These are phyloP conservation scores for Heteractis magnifica DNA, from an alignment of 92 coral and sea anemone genomes.

Conservation along the genomic window DNA sequence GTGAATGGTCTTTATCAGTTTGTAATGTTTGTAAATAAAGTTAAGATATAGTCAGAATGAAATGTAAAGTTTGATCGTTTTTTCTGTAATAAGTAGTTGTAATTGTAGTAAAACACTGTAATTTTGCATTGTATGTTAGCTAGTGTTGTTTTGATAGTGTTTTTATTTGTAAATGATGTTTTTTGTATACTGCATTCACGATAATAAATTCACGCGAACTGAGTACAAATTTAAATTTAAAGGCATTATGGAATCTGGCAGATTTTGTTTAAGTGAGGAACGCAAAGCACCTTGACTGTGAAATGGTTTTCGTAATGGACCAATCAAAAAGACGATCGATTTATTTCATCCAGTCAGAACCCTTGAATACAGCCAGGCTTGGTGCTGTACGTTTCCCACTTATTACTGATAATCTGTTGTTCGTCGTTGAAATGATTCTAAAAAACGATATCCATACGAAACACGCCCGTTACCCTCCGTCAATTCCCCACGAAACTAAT, in stretches of 20 bases:
- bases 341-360: not conserved
- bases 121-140: not conserved
- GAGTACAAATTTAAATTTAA: not conserved
- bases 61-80: not conserved
- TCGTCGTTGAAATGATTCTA: too few relatives aligned
- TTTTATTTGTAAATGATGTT: not conserved
- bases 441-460: too few relatives aligned
- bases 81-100: slow-evolving; percentile 5
- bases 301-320: not conserved
- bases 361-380: not conserved
- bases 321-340: not conserved
- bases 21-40: not conserved
- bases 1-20: not conserved
- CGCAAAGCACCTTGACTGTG: not conserved
- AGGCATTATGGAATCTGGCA: not conserved
- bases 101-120: not conserved
- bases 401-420: too few relatives aligned
- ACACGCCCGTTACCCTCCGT: too few relatives aligned
- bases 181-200: not conserved
- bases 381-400: not conserved
- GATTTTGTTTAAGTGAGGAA: not conserved
- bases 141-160: not conserved
- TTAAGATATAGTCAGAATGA: not conserved
- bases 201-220: not conserved
- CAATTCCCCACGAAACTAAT: too few relatives aligned